A percentile compares a stretch with the other conserved stretches of the same genome.
Conservation (phyloP, 1,140 invertebrate species). For the Hirudo medicinalis region DNA sequence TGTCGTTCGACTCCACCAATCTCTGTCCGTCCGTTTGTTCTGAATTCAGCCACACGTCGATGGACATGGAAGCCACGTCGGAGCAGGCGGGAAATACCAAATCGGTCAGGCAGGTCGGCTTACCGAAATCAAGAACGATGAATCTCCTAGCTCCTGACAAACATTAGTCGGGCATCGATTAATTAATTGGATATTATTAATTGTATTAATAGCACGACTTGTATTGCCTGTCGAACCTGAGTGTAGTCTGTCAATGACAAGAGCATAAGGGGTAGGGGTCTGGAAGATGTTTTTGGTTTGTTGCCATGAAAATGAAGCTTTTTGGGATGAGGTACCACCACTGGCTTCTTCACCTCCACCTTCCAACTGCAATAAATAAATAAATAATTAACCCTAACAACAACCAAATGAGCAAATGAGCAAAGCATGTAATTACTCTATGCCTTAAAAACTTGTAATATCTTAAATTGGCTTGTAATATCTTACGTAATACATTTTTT, state of each 20-base stretch:
- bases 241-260: constrained; percentile 84
- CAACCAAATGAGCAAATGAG: no score
- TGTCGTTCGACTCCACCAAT: constrained; percentile 71
- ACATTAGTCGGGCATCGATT: background rate
- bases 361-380: no score
- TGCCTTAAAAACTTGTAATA: no score
- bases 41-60: constrained; percentile 68
- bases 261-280: constrained; percentile 60
- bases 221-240: constrained; percentile 44
- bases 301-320: constrained; percentile 41
- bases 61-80: constrained; percentile 68
- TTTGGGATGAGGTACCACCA: background rate
- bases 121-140: constrained; percentile 77
- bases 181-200: background rate
- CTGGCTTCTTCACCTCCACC: no score
- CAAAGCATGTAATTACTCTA: no score
- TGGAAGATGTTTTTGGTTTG: constrained; percentile 60
- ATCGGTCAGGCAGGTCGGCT: constrained; percentile 69
- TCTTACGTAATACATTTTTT: no score
- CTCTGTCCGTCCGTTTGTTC: constrained; percentile 69
- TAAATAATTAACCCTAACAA: no score
- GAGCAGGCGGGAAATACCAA: constrained; percentile 70
- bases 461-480: no score
- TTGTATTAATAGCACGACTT: no score
- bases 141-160: constrained; percentile 54